Conservation (phyloP, 2,888 invertebrate species). For the Macrophya annulata region DNA sequence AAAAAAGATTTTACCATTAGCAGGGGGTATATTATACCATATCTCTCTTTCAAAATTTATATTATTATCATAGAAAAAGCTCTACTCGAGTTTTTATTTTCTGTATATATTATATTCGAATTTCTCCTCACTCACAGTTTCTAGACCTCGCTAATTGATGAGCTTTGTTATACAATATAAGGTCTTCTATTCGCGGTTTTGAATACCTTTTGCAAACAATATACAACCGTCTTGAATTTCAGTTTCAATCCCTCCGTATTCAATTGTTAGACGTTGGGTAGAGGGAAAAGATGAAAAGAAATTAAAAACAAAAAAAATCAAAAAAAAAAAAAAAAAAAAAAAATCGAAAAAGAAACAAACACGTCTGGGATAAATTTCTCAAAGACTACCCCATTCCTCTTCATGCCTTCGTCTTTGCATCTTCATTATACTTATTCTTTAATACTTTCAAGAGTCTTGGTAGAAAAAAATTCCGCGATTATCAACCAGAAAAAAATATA, state of each 20-base stretch:
- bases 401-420: background rate
- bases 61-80: background rate
- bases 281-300: background rate
- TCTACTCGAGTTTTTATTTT: background rate
- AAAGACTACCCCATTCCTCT: background rate
- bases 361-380: background rate
- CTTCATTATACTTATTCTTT: background rate
- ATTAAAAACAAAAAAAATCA: background rate
- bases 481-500: background rate
- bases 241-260: constrained; percentile 1
- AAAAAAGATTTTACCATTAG: background rate
- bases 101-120: background rate
- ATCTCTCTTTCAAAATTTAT: background rate
- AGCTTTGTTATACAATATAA: constrained; percentile 34
- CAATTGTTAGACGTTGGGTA: background rate
- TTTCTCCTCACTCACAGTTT: background rate
- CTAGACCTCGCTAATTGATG: constrained; percentile 36
- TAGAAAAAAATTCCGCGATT: background rate
- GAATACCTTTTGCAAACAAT: constrained; percentile 26
- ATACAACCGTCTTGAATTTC: background rate
- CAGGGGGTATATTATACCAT: too few species aligned
- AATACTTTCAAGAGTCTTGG: background rate
- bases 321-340: background rate
- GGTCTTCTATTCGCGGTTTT: background rate
- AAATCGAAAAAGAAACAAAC: background rate